Base-by-base conservation (phyloP, 92 coral and sea anemone genomes). In the Anthopleura xanthogrammica region DNA sequence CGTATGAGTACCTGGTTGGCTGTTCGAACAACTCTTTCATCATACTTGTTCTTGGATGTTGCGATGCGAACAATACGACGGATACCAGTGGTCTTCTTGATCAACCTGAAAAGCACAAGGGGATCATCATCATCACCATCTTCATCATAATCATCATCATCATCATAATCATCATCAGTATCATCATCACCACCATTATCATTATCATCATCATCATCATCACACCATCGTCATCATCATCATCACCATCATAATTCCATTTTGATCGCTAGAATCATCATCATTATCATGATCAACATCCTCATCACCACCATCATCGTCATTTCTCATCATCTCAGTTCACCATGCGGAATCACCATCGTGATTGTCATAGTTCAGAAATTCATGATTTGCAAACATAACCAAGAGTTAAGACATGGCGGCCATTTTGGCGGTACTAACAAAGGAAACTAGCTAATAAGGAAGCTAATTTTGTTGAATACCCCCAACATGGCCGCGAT, bases 61-160 rank as follows among this genome's bases (percentile, higher is more conserved):
- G 99, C 98, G 57, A 97, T 94, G 57, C 90, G 89, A 40, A 97
- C 99, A 70, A 97, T 93, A 80, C 92, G 91, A 12, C 93, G 97
- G 58, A 97, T 82, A 17, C 96, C 98, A 23, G 89, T 92, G 17
- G 95, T 95, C 65, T 97, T 95, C 52, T 93, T 91, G 7, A 97
- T 90, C 77, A 87, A 88, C 40, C 99, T 97, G 75, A 16, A 43
- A 55, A 52, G 19, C 55, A 75, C n/a, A 42, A 23, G 24, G 1
- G 22, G 41, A 42, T 41, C 57, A 75, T 41, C 2, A 42, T 75
- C 78, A 43, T 75, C 52, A 17, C 42, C 29, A 6, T 29, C 20
- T 60, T 36, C 16, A 60, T 60, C 50, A 23, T 39, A 8, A 78
- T 16, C 46, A 23, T 5, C 39, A 13, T 78, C 62, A 52, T 1